These are phyloP conservation scores for Drosophila kohkoa DNA, from an alignment of 1,140 invertebrate species.

Conservation along the genomic window DNA sequence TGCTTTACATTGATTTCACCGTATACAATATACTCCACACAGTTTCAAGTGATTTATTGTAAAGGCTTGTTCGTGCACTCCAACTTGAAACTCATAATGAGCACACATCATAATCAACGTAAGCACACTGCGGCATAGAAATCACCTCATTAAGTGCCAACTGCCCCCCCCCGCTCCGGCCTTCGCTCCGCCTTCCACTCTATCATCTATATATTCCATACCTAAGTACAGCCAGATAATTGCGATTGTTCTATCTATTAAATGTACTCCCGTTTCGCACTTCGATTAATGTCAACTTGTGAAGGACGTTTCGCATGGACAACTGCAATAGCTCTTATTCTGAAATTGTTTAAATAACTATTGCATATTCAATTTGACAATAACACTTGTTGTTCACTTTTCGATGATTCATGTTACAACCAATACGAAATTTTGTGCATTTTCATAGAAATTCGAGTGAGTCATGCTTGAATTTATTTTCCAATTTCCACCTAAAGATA, in stretches of 20 bases:
- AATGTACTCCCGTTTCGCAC: background rate
- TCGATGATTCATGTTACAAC: too few species aligned
- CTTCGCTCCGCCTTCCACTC: background rate
- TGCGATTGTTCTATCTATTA: constrained; percentile 16
- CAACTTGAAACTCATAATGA: constrained; percentile 75
- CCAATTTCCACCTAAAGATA: background rate
- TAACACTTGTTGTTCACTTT: too few species aligned
- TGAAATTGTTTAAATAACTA: too few species aligned
- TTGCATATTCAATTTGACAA: background rate
- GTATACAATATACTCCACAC: constrained; percentile 48
- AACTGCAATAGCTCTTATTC: background rate
- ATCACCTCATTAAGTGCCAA: constrained; percentile 33
- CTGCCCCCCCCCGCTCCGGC: background rate
- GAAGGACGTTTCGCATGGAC: constrained; percentile 6
- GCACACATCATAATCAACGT: constrained; percentile 49
- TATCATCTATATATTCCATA: background rate
- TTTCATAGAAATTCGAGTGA: background rate
- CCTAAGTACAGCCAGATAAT: constrained; percentile 6
- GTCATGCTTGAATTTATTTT: background rate
- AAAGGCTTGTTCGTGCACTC: constrained; percentile 79
- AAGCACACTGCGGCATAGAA: constrained; percentile 49
- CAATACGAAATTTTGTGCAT: background rate
- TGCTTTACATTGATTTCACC: constrained; percentile 81
- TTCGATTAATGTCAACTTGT: background rate
- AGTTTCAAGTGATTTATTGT: constrained; percentile 82